Evolutionary conservation across 2,797 vertebrate species (phyloP).

Genomic region (Alca torda): DNA sequence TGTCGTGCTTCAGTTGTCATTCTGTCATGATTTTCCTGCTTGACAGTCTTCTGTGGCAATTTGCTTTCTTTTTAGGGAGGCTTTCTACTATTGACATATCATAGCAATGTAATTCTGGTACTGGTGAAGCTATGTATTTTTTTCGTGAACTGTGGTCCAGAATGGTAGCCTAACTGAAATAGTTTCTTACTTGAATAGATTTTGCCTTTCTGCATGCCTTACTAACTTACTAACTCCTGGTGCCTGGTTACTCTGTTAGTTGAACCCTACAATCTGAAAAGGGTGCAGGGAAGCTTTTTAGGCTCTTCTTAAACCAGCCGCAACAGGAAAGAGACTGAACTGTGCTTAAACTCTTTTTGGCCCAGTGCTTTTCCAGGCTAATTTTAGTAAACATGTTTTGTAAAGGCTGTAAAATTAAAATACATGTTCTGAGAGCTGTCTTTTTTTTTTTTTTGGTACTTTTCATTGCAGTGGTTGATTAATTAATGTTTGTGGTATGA

Average conservation of each 20-base stretch:
- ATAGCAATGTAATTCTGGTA: not conserved
- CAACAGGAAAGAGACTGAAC: not conserved
- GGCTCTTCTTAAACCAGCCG: not conserved
- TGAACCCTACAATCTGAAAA: not conserved
- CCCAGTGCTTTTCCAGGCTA: not conserved
- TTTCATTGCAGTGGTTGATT: constrained; percentile 12
- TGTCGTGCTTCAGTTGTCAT: not conserved
- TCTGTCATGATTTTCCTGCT: not conserved
- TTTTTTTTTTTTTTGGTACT: not conserved
- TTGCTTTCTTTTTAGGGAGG: not conserved
- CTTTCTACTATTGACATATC: not conserved
- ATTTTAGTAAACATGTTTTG: constrained; percentile 25
- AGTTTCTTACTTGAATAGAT: not conserved
- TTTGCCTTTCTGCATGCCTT: not conserved
- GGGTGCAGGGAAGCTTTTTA: not conserved
- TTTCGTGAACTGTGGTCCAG: not conserved
- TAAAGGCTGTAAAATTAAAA: not conserved
- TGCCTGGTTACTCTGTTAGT: not conserved
- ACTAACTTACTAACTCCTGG: not conserved
- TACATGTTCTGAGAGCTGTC: not conserved
- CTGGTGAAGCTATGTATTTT: not conserved
- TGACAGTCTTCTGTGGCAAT: not conserved
- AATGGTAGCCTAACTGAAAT: not conserved
- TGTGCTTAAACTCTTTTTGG: not conserved
- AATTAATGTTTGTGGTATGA: constrained; percentile 27